phyloP scores from a whole-genome alignment of 2,888 invertebrate genomes.

The Ectemnius lituratus region DNA sequence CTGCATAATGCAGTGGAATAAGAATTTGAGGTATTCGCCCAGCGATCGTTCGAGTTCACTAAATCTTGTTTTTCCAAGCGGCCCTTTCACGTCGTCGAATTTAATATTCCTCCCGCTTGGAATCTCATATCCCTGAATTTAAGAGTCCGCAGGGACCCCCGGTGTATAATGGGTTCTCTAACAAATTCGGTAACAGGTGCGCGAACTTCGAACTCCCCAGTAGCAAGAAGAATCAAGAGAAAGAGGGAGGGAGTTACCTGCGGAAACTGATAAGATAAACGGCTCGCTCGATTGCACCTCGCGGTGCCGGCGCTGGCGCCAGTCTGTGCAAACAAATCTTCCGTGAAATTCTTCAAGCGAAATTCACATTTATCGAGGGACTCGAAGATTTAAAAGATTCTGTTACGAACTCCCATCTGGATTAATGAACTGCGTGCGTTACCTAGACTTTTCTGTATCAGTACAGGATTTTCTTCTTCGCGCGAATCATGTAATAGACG shows the following conservation, averaged over 20 bases:
- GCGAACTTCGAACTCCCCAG: neutral
- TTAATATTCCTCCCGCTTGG: constrained; percentile 12
- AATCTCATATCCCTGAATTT: neutral
- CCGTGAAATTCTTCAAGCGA: constrained; percentile 5
- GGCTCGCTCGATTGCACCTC: constrained; percentile 31
- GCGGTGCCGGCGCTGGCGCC: constrained; percentile 15
- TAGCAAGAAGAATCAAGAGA: neutral
- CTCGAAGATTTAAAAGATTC: neutral
- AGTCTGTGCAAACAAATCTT: constrained; percentile 13
- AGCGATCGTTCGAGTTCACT: constrained; percentile 10
- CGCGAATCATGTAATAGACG: too few relatives aligned
- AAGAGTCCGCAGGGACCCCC: neutral
- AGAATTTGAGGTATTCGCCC: constrained; percentile 45
- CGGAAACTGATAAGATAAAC: constrained; percentile 17
- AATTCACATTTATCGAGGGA: neutral
- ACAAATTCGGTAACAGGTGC: constrained; percentile 6
- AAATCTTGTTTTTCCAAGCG: constrained; percentile 23
- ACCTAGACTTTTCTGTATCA: too few relatives aligned
- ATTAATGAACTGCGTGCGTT: neutral
- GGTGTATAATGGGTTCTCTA: neutral
- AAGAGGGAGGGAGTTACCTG: neutral
- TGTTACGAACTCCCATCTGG: neutral
- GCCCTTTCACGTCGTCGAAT: constrained; percentile 19
- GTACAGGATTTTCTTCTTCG: too few relatives aligned
- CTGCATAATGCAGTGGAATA: constrained; percentile 47